Evolutionary conservation across 1,140 invertebrate genomes (phyloP), one percentile per base, ranked within the genome.

Genomic region (Gryon sp.): DNA sequence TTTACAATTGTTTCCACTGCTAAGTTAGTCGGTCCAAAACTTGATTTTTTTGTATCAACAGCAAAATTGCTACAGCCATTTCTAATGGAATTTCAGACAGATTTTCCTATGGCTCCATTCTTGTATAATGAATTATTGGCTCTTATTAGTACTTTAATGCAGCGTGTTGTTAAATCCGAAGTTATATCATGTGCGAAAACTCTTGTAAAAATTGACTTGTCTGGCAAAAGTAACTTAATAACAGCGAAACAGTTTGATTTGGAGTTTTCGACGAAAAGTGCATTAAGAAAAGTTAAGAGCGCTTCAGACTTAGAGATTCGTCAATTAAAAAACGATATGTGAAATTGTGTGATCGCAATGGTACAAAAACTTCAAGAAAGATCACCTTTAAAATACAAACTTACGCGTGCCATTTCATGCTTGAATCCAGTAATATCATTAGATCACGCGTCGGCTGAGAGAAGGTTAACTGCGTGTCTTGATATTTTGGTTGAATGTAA

Each of bases 11-110:
- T 80, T 26, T 53, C 38, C n/a, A 7, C 45, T 20, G 48, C 36
- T 7, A 55, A 69, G 26, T 53, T 82, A 1, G 43, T 82, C 2
- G 36, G 22, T 19, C 43, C 76, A 15, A 81, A 83, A 70, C 16
- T 81, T 6, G 53, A 55, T 19, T 83, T 83, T 57, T 79, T 80
- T 57, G 36, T 34, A 24, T 38, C 75, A 1, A 30, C 62, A 18
- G 63, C 75, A 14, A 19, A 30, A 43, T 55, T 66, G 4, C 14
- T 81, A 20, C 59, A 78, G 65, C 65, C 53, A 11, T 81, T 81
- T 77, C 45, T 83, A 16, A 40, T 11, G 3, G 55, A 76, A n/a
- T 83, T 79, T 50, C 73, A 83, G 48, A 68, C 41, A 14, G 55
- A 80, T 41, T 18, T 20, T 4, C 77, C 76, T 15, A 26, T 78